These are phyloP conservation scores for Orchestes rusci DNA, from an alignment of 2,888 invertebrate genomes.

Conservation along the genomic window DNA sequence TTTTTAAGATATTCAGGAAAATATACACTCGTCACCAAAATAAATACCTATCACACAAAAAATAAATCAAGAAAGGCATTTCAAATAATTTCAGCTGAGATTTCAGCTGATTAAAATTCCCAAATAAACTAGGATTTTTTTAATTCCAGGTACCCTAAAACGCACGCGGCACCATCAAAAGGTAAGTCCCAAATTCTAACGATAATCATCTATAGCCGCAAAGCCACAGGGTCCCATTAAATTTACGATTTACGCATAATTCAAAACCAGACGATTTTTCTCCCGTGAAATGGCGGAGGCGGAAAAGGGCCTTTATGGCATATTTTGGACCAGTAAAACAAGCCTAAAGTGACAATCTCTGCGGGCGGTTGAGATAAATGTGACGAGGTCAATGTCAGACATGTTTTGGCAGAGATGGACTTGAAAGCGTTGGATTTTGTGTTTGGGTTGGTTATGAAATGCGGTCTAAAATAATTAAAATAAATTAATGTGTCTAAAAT, in stretches of 20 bases:
- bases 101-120: no score
- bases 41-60: no score
- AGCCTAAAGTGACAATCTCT: slow-evolving; percentile 22
- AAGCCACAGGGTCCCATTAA: slow-evolving; percentile 17
- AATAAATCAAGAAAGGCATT: no score
- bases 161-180: slow-evolving; percentile 10
- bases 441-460: no score
- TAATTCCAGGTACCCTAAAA: slow-evolving; percentile 14
- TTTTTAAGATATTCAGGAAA: no score
- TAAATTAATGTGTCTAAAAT: no score
- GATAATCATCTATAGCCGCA: slow-evolving; percentile 16
- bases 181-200: slow-evolving; percentile 12
- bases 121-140: slow-evolving; percentile 2
- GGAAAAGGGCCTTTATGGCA: slow-evolving; percentile 14
- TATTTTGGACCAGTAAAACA: slow-evolving; percentile 24
- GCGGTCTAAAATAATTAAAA: no score
- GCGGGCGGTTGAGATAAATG: slow-evolving; percentile 17
- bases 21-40: no score
- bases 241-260: slow-evolving; percentile 18
- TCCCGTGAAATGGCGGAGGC: slow-evolving; percentile 16
- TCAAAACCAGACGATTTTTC: slow-evolving; percentile 20
- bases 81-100: no score
- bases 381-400: slow-evolving; percentile 12
- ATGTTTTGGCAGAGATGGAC: no score
- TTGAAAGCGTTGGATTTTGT: no score